These are phyloP conservation scores for Ophraella communa DNA, from an alignment of 2,888 invertebrate genomes.

Conservation along the genomic window DNA sequence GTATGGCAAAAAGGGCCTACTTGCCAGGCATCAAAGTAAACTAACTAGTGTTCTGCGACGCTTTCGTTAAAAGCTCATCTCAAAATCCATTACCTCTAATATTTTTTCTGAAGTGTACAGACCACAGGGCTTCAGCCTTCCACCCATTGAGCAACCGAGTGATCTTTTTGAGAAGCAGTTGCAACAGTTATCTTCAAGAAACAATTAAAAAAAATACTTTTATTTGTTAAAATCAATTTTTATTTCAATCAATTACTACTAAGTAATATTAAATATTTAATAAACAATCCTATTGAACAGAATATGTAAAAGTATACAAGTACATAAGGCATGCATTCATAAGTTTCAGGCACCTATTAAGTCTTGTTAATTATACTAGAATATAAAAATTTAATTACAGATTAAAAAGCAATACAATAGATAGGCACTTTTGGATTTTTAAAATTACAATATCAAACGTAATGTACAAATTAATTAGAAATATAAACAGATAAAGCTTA, in stretches of 20 bases:
- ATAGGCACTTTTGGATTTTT: conserved; percentile 29
- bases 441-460: conserved; percentile 18
- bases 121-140: too few relatives aligned
- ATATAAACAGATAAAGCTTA: conserved; percentile 40
- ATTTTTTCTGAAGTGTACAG: too few relatives aligned
- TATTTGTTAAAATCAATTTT: conserved; percentile 26
- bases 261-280: conserved; percentile 22
- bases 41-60: too few relatives aligned
- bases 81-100: too few relatives aligned
- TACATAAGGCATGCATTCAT: conserved; percentile 36
- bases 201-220: neutral
- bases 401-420: conserved; percentile 20
- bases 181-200: too few relatives aligned
- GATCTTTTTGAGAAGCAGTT: too few relatives aligned
- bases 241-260: conserved; percentile 24
- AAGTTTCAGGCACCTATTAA: conserved; percentile 37
- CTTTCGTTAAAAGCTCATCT: too few relatives aligned
- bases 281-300: conserved; percentile 31
- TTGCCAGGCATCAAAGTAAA: too few relatives aligned
- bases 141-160: too few relatives aligned
- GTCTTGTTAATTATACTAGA: conserved; percentile 33
- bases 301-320: conserved; percentile 28
- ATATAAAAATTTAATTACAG: conserved; percentile 23
- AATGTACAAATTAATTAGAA: conserved; percentile 31
- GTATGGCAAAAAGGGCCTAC: too few relatives aligned